Evolutionary conservation across 1,140 invertebrate genomes (phyloP).

Genomic region (Leptinotarsa defecta): DNA sequence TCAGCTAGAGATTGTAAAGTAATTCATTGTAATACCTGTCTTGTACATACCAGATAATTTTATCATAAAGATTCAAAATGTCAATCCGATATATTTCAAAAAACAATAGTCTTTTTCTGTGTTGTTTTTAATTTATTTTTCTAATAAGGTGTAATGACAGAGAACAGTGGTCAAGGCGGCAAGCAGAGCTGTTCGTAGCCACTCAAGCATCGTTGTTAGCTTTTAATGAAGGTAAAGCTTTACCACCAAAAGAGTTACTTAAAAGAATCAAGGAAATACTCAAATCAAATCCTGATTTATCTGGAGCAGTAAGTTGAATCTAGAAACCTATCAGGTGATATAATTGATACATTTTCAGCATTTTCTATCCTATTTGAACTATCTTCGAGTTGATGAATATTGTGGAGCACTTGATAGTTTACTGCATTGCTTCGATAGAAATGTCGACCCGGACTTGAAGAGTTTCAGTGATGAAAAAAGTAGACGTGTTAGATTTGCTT

Average conservation of each 20-base stretch:
- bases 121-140: too few species aligned
- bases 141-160: constrained; percentile 52
- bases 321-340: not conserved
- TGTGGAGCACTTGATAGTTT: constrained; percentile 82
- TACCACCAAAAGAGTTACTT: constrained; percentile 77
- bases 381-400: constrained; percentile 83
- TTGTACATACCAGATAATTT: too few species aligned
- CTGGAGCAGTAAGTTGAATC: constrained; percentile 72
- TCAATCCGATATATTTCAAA: too few species aligned
- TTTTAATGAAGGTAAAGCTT: constrained; percentile 77
- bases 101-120: too few species aligned
- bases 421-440: constrained; percentile 84
- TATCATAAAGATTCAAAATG: too few species aligned
- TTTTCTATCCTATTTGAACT: constrained; percentile 90
- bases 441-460: constrained; percentile 58
- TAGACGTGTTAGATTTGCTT: constrained; percentile 83
- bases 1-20: too few species aligned
- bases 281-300: constrained; percentile 77
- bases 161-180: constrained; percentile 78
- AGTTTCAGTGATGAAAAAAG: constrained; percentile 66
- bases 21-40: too few species aligned
- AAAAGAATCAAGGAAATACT: constrained; percentile 77
- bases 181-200: constrained; percentile 85
- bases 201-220: constrained; percentile 81
- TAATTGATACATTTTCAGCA: constrained; percentile 65